Percentiles rank a stretch among this genome's conserved stretches.
These are phyloP conservation scores for Drosophila nikananu DNA, from an alignment of 1,140 invertebrate species.

Conservation along the genomic window DNA sequence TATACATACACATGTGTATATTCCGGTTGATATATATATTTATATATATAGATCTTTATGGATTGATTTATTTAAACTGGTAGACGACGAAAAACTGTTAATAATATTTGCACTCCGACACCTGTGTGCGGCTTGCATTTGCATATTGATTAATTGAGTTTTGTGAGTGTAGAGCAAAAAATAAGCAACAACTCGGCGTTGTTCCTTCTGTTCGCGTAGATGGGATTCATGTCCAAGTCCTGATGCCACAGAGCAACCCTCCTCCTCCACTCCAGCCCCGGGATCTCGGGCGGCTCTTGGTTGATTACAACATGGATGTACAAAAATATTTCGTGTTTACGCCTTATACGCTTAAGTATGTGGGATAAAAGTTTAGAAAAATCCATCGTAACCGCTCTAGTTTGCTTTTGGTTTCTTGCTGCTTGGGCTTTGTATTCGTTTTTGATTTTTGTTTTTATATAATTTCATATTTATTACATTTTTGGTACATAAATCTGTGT, in stretches of 20 bases:
- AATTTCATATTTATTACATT: conserved; percentile 84
- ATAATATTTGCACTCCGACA: conserved; percentile 53
- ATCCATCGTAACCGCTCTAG: conserved; percentile 35
- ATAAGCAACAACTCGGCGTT: conserved; percentile 34
- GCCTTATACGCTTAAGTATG: conserved; percentile 23
- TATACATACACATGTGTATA: conserved; percentile 41
- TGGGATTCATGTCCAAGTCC: conserved; percentile 13
- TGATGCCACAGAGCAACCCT: conserved; percentile 37
- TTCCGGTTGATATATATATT: conserved; percentile 8
- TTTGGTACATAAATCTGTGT: conserved; percentile 85
- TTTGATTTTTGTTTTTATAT: conserved; percentile 56
- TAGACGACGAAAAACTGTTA: conserved; percentile 70
- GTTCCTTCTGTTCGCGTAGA: conserved; percentile 13
- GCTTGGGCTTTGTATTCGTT: conserved; percentile 9
- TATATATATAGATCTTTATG: conserved; percentile 48
- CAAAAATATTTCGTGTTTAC: conserved; percentile 64
- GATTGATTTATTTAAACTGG: conserved; percentile 60
- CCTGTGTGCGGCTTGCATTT: conserved; percentile 29
- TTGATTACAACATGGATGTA: conserved; percentile 50
- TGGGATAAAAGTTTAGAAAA: conserved; percentile 43
- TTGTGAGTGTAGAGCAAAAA: conserved; percentile 47
- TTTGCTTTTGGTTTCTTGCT: conserved; percentile 42
- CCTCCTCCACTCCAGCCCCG: conserved; percentile 7
- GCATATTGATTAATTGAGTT: conserved; percentile 51
- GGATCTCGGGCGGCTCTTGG: conserved; percentile 5